Conservation (phyloP, 2,113 vertebrate species). For the Hemibagrus wyckioides region DNA sequence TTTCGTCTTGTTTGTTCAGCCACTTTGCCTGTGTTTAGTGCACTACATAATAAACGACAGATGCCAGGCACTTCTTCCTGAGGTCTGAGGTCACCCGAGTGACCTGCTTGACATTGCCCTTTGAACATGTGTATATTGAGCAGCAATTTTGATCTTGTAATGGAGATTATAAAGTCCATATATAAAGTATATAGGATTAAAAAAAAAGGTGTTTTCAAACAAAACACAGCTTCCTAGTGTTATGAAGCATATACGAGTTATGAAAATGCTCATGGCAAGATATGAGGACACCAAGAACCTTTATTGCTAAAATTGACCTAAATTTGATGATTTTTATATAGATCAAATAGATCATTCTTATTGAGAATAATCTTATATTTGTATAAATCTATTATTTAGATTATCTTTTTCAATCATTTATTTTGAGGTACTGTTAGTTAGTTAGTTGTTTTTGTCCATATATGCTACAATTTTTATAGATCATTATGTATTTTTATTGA, state of each 20-base stretch:
- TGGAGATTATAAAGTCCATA: slow-evolving; percentile 24
- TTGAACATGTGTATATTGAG: slow-evolving; percentile 29
- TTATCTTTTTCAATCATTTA: neutral
- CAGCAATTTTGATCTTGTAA: slow-evolving; percentile 20
- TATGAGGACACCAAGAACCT: neutral
- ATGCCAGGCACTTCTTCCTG: neutral
- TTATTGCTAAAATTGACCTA: too few species aligned
- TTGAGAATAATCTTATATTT: too few species aligned
- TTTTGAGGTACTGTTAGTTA: too few species aligned
- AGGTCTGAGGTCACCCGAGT: slow-evolving; percentile 21
- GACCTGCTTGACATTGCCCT: slow-evolving; percentile 33
- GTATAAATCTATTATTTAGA: too few species aligned
- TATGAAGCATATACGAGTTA: neutral
- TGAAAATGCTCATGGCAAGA: neutral
- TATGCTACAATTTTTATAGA: too few species aligned
- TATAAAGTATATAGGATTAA: neutral
- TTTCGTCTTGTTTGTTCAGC: slow-evolving; percentile 9
- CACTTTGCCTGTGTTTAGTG: neutral
- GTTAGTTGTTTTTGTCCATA: too few species aligned
- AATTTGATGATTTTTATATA: too few species aligned
- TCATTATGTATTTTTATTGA: too few species aligned
- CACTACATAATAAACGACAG: slow-evolving; percentile 19
- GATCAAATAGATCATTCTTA: too few species aligned
- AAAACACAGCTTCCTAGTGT: neutral
- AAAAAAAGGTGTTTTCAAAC: neutral